Conservation (phyloP, 2,888 invertebrate genomes). For the Coelogynopora nodosa region DNA sequence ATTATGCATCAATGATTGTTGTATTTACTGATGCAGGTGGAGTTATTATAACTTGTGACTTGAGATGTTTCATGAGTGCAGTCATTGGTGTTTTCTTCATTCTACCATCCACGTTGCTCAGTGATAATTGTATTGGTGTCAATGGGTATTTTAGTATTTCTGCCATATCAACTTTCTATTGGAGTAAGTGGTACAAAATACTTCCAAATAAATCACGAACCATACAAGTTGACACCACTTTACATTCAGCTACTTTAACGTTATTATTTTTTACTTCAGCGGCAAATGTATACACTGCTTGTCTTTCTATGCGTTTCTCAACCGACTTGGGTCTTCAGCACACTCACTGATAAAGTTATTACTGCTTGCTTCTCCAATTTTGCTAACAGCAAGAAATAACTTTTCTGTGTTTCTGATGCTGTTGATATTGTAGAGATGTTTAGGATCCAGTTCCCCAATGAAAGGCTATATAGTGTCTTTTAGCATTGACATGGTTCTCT, state of each 20-base stretch:
- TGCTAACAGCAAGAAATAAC: background rate
- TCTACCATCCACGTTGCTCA: background rate
- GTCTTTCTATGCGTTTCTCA: slow-evolving; percentile 5
- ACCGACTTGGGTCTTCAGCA: slow-evolving; percentile 5
- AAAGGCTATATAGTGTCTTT: slow-evolving; percentile 38
- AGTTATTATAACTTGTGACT: background rate
- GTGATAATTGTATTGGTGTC: slow-evolving; percentile 7
- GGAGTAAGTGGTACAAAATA: slow-evolving; percentile 10
- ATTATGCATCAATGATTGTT: slow-evolving; percentile 17
- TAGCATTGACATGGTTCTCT: slow-evolving; percentile 38
- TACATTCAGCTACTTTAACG: background rate
- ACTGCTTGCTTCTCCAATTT: slow-evolving; percentile 4
- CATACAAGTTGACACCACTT: background rate
- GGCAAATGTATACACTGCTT: slow-evolving; percentile 23
- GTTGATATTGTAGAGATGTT: slow-evolving; percentile 8
- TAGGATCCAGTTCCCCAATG: background rate
- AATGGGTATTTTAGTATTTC: background rate
- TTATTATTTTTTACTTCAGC: background rate
- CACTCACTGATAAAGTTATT: slow-evolving; percentile 11
- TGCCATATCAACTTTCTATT: slow-evolving; percentile 15
- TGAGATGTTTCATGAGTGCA: slow-evolving; percentile 25
- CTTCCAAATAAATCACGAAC: slow-evolving; percentile 7
- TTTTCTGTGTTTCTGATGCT: background rate
- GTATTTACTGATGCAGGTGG: slow-evolving; percentile 13
- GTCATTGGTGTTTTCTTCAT: slow-evolving; percentile 4